Percentiles rank a stretch among this genome's conserved stretches.
These are phyloP conservation scores for Rallus limicola DNA, from an alignment of 2,113 vertebrate species.

Conservation along the genomic window DNA sequence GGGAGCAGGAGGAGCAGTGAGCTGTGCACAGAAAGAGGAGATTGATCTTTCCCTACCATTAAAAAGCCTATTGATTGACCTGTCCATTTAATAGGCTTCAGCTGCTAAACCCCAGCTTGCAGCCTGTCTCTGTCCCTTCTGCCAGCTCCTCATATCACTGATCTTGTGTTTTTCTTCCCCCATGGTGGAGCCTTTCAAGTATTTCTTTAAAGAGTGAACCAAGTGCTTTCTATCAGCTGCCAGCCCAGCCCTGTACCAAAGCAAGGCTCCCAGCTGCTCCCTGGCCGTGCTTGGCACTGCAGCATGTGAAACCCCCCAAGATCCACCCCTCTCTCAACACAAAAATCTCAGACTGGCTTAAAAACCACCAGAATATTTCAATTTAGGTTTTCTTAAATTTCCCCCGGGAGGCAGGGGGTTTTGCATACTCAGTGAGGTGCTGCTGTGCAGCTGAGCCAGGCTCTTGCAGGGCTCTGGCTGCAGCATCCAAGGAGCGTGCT, in stretches of 20 bases:
- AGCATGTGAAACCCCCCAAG: neutral
- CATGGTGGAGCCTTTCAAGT: neutral
- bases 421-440: accelerated
- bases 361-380: neutral
- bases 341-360: neutral
- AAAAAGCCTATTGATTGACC: conserved; percentile 8
- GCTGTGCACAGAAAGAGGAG: neutral
- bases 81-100: conserved; percentile 29
- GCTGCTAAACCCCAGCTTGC: neutral
- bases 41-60: conserved; percentile 11
- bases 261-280: neutral
- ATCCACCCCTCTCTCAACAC: neutral
- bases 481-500: neutral
- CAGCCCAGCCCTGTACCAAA: neutral
- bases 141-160: neutral
- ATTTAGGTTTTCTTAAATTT: neutral
- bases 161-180: conserved; percentile 28
- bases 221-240: conserved; percentile 15
- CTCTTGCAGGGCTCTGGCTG: neutral
- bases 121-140: neutral
- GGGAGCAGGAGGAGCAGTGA: neutral
- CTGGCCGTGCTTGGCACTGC: neutral
- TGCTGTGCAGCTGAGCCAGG: neutral
- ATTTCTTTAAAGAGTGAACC: conserved; percentile 14
- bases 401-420: neutral